Evolutionary conservation across 2,888 invertebrate species (phyloP).

Genomic region (Magallana nippona): DNA sequence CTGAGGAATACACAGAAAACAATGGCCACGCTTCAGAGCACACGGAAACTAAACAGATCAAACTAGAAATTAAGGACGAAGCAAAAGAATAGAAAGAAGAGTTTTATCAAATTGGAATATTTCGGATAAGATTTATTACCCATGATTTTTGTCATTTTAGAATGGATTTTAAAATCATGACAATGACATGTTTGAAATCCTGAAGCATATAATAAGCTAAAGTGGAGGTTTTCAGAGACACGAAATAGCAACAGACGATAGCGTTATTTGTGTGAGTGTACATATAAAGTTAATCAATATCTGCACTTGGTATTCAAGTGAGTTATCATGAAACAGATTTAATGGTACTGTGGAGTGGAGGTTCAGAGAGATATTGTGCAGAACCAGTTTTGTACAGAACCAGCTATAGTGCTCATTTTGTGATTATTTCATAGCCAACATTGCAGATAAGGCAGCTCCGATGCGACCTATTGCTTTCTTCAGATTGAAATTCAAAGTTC

Average conservation of each 20-base stretch:
- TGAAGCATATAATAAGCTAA: neutral
- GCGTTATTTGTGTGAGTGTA: constrained; percentile 26
- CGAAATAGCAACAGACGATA: neutral
- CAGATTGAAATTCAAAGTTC: neutral
- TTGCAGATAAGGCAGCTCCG: constrained; percentile 30
- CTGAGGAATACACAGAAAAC: constrained; percentile 55
- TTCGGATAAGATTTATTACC: constrained; percentile 20
- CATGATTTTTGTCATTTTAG: constrained; percentile 26
- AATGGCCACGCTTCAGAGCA: constrained; percentile 50
- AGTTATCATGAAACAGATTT: neutral
- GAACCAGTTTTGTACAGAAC: constrained; percentile 25
- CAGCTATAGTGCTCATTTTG: constrained; percentile 29
- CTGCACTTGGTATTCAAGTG: constrained; percentile 27
- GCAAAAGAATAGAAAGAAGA: constrained; percentile 45
- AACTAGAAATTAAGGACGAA: constrained; percentile 57
- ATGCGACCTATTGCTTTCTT: neutral
- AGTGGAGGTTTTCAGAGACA: constrained; percentile 7
- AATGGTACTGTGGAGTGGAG: neutral
- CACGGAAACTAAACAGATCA: constrained; percentile 59
- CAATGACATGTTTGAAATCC: constrained; percentile 29
- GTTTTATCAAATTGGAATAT: neutral
- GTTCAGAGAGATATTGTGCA: neutral
- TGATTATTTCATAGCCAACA: constrained; percentile 30
- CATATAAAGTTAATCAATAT: constrained; percentile 6
- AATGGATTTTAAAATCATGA: constrained; percentile 25